phyloP scores from a whole-genome alignment of 2,113 vertebrate genomes.

The Sinocyclocheilus anshuiensis region DNA sequence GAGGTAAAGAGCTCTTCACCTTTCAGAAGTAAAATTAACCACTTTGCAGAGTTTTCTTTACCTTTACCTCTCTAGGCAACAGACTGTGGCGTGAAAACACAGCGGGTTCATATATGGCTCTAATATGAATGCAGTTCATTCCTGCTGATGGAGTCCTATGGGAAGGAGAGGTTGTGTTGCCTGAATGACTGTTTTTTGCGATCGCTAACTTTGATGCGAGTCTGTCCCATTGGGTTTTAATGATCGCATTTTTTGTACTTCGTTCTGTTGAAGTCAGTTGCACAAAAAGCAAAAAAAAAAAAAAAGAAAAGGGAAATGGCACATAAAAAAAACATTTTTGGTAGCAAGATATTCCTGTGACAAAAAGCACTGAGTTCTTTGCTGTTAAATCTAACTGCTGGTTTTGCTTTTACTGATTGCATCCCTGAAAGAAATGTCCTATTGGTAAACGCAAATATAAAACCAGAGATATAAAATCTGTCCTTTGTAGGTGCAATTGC shows the following conservation, averaged over 20 bases:
- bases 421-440: conserved; percentile 71
- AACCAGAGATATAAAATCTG: conserved; percentile 59
- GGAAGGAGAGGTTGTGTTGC: not conserved
- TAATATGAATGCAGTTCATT: not conserved
- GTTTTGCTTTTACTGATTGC: conserved; percentile 69
- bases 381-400: conserved; percentile 71
- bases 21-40: conserved; percentile 24
- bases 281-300: conserved; percentile 50
- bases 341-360: conserved; percentile 67
- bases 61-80: conserved; percentile 15
- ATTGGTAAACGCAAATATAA: conserved; percentile 58
- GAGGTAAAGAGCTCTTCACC: conserved; percentile 29
- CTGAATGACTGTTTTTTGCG: not conserved
- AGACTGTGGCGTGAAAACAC: not conserved
- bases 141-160: not conserved
- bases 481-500: conserved; percentile 50
- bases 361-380: conserved; percentile 50
- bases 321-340: conserved; percentile 66
- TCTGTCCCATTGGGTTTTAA: conserved; percentile 4
- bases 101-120: conserved; percentile 14
- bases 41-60: conserved; percentile 17
- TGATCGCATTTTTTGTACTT: conserved; percentile 45
- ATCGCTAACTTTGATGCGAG: not conserved
- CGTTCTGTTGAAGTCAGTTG: not conserved
- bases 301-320: conserved; percentile 40